phyloP scores from a whole-genome alignment of 2,113 vertebrate species.

The Oxygymnocypris stewartii region DNA sequence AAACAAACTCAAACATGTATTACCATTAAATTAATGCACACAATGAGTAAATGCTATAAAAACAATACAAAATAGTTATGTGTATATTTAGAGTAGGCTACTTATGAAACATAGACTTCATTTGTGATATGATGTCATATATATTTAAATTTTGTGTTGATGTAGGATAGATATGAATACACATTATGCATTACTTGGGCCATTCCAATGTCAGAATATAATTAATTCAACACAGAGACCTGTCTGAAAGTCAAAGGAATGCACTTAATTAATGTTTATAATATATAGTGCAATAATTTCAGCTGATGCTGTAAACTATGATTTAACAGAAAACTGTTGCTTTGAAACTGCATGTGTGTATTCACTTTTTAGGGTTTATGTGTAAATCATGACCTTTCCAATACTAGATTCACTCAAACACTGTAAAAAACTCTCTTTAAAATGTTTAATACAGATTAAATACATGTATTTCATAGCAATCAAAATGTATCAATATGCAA shows the following conservation, averaged over 20 bases:
- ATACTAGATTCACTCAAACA: neutral
- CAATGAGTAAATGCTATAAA: neutral
- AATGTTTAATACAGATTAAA: neutral
- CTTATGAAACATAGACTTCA: too few species aligned
- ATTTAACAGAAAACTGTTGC: neutral
- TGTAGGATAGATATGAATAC: neutral
- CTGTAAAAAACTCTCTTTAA: neutral
- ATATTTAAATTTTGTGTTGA: neutral
- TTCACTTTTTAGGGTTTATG: neutral
- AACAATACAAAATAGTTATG: too few species aligned
- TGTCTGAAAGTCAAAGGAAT: neutral
- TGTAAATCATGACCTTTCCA: neutral
- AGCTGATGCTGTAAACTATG: neutral
- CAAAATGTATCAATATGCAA: neutral
- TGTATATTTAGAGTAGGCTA: too few species aligned
- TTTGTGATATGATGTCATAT: neutral
- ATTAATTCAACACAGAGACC: neutral
- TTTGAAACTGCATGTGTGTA: neutral
- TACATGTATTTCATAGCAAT: neutral
- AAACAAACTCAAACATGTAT: neutral
- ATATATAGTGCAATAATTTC: neutral
- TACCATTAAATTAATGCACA: neutral
- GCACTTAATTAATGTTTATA: neutral
- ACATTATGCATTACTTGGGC: neutral
- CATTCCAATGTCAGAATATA: neutral